A percentile compares a stretch with the other conserved stretches of the same genome.
Evolutionary conservation across 2,888 invertebrate species (phyloP).

Genomic region (Amblyjoppa fuscipennis): DNA sequence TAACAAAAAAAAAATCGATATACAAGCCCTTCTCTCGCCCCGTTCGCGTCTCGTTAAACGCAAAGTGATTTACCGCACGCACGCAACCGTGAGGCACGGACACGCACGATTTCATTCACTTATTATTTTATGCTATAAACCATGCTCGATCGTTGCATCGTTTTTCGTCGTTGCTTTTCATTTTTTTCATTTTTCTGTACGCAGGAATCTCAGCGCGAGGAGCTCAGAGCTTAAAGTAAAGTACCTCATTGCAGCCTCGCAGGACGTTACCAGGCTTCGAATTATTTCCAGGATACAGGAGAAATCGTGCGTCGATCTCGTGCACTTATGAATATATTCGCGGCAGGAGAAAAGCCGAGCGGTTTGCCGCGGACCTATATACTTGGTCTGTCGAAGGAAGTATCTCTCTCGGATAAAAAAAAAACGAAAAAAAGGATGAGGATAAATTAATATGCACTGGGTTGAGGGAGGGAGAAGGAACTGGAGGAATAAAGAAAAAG

Average conservation of each 20-base stretch:
- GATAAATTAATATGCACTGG: constrained; percentile 59
- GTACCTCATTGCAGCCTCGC: neutral
- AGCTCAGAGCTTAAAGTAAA: neutral
- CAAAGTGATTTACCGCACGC: constrained; percentile 68
- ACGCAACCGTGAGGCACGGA: constrained; percentile 62
- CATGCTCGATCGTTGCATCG: neutral
- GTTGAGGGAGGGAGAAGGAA: constrained; percentile 52
- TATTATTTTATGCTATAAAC: constrained; percentile 55
- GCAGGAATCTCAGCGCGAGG: neutral
- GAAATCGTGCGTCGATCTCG: constrained; percentile 46
- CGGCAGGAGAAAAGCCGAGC: constrained; percentile 3
- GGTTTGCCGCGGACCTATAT: neutral
- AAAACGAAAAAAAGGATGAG: constrained; percentile 36
- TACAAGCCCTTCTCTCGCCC: constrained; percentile 46
- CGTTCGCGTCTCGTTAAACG: constrained; percentile 45
- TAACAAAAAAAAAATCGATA: constrained; percentile 72
- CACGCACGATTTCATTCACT: constrained; percentile 46
- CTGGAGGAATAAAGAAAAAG: constrained; percentile 69
- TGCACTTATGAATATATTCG: neutral
- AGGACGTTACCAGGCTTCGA: constrained; percentile 31
- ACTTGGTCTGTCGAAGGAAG: constrained; percentile 48
- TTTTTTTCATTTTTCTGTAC: neutral
- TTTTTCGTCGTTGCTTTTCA: neutral
- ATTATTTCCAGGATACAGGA: constrained; percentile 28
- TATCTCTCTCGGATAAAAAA: constrained; percentile 3